A percentile compares a stretch with the other conserved stretches of the same genome.
These are phyloP conservation scores for Bursaphelenchus okinawaensis DNA, from an alignment of 2,888 invertebrate genomes.

Conservation along the genomic window DNA sequence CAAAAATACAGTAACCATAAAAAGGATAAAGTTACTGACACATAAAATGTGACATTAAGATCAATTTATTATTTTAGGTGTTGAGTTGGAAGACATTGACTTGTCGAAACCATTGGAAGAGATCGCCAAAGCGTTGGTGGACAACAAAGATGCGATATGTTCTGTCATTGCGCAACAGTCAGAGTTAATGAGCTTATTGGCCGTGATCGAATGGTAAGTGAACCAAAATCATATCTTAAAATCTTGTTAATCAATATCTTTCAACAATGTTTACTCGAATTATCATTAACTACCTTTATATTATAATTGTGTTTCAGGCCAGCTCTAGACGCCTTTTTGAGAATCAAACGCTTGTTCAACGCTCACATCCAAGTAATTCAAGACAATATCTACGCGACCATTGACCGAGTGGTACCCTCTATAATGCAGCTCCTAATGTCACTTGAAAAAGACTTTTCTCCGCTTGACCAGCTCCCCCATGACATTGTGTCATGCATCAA, in stretches of 20 bases:
- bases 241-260: too few species aligned
- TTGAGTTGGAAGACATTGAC: neutral
- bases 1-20: too few species aligned
- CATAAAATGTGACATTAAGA: too few species aligned
- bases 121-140: neutral
- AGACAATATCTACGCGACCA: conserved; percentile 33
- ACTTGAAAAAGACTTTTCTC: conserved; percentile 35
- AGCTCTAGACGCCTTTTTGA: conserved; percentile 22
- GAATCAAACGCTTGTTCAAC: conserved; percentile 21
- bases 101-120: neutral
- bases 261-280: too few species aligned
- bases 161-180: neutral
- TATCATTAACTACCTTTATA: too few species aligned
- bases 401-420: conserved; percentile 49
- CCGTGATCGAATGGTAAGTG: neutral
- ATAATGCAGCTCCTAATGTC: conserved; percentile 37
- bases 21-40: too few species aligned
- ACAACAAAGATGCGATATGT: neutral
- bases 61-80: neutral
- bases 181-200: neutral
- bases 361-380: conserved; percentile 26
- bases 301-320: conserved; percentile 14
- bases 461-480: conserved; percentile 13
- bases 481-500: conserved; percentile 20
- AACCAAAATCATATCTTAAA: too few species aligned